Evolutionary conservation across 2,797 vertebrate species (phyloP), one percentile per base, ranked within the genome.

Genomic region (Phyllotis vaccarum): DNA sequence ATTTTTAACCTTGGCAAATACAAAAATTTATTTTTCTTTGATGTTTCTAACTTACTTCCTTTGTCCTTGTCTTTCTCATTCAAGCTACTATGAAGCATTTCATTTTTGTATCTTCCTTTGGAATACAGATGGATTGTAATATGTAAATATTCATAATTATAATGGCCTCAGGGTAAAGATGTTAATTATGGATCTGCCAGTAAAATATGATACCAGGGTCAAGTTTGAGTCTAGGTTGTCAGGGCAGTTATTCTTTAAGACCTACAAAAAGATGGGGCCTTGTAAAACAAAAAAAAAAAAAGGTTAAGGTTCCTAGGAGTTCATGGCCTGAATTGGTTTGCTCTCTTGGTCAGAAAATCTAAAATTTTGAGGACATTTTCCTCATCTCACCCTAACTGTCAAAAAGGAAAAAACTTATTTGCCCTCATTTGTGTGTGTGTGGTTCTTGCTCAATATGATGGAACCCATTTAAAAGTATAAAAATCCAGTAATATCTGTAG

Each of bases 271-370:
- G 80, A 31, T 86, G 5, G 62, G 4, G 6, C 24, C 46, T 82
- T 52, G 17, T 74, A 70, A 92, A 56, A 83, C 7, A 88, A 95
- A 74, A 72, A 64, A 88, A 95, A 74, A 72, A 64, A 22, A 66
- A 56, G 40, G 6, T 16, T 92, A 29, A 76, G 34, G 37, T 34
- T 43, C 19, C 60, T 34, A 70, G 52, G 19, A 1, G 5, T 83
- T 1, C 16, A 7, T 79, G 13, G 43, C 21, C 16, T n/a, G 24
- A 11, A 64, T 72, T 79, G 24, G 60, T 37, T 49, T 78, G 54
- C n/a, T 87, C 5, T 74, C 22, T 27, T 58, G n/a, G 24, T n/a
- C 17, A 56, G 43, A 88, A 34, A 40, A 66, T 49, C n/a, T 49
- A 49, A 37, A 37, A 8, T 76, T 37, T 10, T 82, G 14, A 58